Base-by-base conservation (phyloP, 2,888 invertebrate genomes). In the Leptopilina myrica region DNA sequence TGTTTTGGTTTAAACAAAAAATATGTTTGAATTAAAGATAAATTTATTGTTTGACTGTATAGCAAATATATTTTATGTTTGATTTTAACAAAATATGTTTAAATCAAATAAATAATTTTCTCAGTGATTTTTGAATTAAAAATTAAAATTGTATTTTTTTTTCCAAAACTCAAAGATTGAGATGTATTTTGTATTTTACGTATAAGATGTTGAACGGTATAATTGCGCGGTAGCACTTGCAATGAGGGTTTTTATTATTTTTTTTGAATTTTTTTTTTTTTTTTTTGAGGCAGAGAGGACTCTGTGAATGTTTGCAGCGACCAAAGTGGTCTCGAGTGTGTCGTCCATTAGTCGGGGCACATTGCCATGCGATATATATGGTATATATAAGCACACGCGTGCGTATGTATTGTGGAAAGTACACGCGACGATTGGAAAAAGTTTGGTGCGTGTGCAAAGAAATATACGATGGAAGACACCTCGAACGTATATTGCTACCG, bases 281-380 rank as follows among this genome's bases (percentile, higher is more conserved):
- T 43, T 43, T 43, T 8, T 43, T 11, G 49, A 49, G 88, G 3
- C 5, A 89, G 89, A 90, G 90, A 89, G 88, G 88, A 88, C 87
- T 20, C 0, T 43, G 87, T 88, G 87, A 89, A 87, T 91, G 90
- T 91, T 91, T 90, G 90, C 90, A 84, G 87, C 89, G 89, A 85
- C 87, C 89, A 89, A 90, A 91, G 90, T 91, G 90, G 90, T 90
- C 90, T 91, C 90, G 87, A 91, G 90, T 91, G 90, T 91, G 89
- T 88, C 89, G 87, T 90, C 91, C 91, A 91, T 91, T 91, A 91
- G 90, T 87, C 86, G 87, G 87, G 85, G 84, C 87, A 88, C 87
- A 86, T 80, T 82, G 81, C 79, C 43, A 43, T 43, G 43, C 43
- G 6, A 43, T 43, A 7, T 20, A 20, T 20, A 20, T 20, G 20